Conservation (phyloP, 2,113 vertebrate species). For the Nothocercus nigrocapillus region DNA sequence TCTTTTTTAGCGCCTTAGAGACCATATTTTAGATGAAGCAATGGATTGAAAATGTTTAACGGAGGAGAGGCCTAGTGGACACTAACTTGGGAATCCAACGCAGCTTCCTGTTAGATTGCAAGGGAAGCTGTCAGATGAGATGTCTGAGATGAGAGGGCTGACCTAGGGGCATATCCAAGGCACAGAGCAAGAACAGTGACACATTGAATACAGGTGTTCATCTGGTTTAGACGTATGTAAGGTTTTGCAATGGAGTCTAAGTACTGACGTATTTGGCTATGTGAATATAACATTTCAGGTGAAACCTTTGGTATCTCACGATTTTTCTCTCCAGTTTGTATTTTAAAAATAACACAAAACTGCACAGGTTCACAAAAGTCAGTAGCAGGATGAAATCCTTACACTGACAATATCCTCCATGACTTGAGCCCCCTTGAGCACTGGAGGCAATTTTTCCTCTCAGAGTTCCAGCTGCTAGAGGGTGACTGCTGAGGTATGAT, state of each 20-base stretch:
- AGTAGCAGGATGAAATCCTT: not conserved
- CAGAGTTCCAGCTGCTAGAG: not conserved
- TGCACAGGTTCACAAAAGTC: not conserved
- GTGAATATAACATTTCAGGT: not conserved
- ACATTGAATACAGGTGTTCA: not conserved
- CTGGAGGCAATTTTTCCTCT: not conserved
- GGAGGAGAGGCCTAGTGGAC: not conserved
- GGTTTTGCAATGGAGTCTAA: not conserved
- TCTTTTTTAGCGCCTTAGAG: not conserved
- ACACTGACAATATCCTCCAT: not conserved
- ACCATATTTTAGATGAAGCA: not conserved
- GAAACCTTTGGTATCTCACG: not conserved
- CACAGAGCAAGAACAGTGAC: not conserved
- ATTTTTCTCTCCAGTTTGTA: slow-evolving; percentile 1
- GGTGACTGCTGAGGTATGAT: not conserved
- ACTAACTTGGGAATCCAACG: not conserved
- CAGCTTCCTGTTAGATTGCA: not conserved
- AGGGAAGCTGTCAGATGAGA: not conserved
- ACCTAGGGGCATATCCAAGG: not conserved
- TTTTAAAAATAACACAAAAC: not conserved
- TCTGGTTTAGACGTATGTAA: not conserved
- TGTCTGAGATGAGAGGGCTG: not conserved
- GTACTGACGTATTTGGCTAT: not conserved
- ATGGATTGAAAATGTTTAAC: not conserved
- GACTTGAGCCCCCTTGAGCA: not conserved